Conservation (phyloP, 1,140 invertebrate genomes). For the Samia ricini region DNA sequence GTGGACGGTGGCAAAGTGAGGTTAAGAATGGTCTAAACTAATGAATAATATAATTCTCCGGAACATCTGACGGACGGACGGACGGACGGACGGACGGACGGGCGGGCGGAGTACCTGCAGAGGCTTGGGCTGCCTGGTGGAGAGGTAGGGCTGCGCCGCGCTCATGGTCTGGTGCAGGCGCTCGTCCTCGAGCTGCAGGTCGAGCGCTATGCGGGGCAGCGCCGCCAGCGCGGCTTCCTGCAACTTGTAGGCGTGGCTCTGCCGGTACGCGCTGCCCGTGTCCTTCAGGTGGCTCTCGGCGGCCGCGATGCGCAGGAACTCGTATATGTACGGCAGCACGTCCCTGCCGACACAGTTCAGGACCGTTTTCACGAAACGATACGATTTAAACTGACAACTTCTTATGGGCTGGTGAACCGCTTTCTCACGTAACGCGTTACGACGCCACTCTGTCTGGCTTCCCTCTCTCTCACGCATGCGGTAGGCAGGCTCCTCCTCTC, state of each 20-base stretch:
- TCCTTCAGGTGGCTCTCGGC: conserved; percentile 80
- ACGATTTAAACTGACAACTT: no score
- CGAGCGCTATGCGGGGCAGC: conserved; percentile 70
- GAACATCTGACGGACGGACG: no score
- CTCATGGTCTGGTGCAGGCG: conserved; percentile 72
- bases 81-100: no score
- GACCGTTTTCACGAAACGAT: no score
- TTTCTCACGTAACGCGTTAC: no score
- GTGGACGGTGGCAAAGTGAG: no score
- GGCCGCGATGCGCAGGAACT: conserved; percentile 72
- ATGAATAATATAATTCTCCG: no score
- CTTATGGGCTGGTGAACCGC: no score
- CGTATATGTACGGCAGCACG: conserved; percentile 79
- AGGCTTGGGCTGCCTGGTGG: conserved; percentile 77
- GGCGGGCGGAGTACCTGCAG: conserved; percentile 77
- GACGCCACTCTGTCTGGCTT: no score
- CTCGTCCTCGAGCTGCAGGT: conserved; percentile 76
- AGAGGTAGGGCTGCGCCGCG: conserved; percentile 77
- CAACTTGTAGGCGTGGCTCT: conserved; percentile 80
- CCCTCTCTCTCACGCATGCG: no score
- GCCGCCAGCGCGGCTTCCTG: conserved; percentile 78
- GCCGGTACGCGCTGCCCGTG: conserved; percentile 78
- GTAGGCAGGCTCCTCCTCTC: no score
- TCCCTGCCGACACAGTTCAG: conserved; percentile 76
- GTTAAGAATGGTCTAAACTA: no score